Percentiles rank a stretch among this genome's conserved stretches.
Conservation (phyloP, 2,113 vertebrate species). For the Pontoporia blainvillei region DNA sequence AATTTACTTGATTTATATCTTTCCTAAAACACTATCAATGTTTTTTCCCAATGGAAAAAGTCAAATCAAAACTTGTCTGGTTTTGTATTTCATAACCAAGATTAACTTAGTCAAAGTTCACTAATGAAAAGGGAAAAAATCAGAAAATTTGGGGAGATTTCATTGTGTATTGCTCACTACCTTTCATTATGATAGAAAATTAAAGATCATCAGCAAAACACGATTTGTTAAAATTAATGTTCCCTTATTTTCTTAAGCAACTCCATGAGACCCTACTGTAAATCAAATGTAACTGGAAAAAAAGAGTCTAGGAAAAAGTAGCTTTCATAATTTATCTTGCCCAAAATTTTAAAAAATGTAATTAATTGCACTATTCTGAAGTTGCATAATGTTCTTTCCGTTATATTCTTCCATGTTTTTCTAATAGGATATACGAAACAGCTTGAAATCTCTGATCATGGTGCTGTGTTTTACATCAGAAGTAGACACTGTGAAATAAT, state of each 20-base stretch:
- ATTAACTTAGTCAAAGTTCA: neutral
- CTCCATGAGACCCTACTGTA: neutral
- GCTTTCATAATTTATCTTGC: neutral
- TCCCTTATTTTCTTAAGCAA: neutral
- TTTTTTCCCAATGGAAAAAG: neutral
- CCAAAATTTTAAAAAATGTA: neutral
- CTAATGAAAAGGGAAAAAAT: neutral
- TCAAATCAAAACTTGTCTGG: neutral
- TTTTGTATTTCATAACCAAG: neutral
- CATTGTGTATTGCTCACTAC: neutral
- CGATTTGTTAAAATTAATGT: neutral
- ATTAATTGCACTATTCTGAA: neutral
- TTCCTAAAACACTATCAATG: neutral
- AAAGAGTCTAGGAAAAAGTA: neutral
- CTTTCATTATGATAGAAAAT: neutral
- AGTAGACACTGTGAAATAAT: neutral
- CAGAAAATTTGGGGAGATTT: neutral
- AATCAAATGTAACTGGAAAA: neutral
- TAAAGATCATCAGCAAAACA: neutral
- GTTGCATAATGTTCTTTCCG: neutral
- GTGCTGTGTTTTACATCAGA: neutral
- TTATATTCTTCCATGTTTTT: neutral
- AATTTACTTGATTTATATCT: neutral
- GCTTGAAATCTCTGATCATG: neutral
- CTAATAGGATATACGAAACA: neutral